Base-by-base conservation (phyloP, 2,888 invertebrate genomes). In the Lottia gigantea region DNA sequence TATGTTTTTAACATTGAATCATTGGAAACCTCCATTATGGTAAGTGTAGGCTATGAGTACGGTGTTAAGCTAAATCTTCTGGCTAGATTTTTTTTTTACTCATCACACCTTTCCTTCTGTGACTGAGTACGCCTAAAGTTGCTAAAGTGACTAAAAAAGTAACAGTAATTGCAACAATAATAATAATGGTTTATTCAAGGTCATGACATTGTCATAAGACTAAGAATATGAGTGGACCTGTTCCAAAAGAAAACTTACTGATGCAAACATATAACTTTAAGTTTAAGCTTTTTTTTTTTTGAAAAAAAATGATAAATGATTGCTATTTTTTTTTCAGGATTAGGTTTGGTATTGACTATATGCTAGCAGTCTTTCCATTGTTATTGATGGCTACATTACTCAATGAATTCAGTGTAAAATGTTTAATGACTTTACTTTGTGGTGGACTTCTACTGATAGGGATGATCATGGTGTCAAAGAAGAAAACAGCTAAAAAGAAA, bases 321-420 rank as follows among this genome's bases (percentile, higher is more conserved):
- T 23, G 12, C 26, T 26, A 62, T 71, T 64, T 64, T 68, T 65
- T 26, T 67, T 75, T 71, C 66, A 77, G 82, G 80, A 46, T 70
- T 70, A 61, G 75, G 70, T 49, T 80, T 69, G 25, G 75, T 3
- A 11, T 80, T 55, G 85, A 86, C 64, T 82, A 82, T 65, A n/a
- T 76, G 14, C 64, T 79, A 8, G 70, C 81, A 8, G 71, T 85
- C 25, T 46, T 85, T 6, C 84, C 86, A 14, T 62, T 79, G 25
- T 72, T 83, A 49, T 55, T 83, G 11, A 68, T 76, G 23, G 67
- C 76, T 64, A 80, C 83, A 31, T 49, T 82, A 8, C 72, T 79
- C 46, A 75, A 72, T 68, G 73, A 78, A 23, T 46, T 74, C 62
- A 66, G 71, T 16, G 46, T 71, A 19, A 61, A 65, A 14, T 40